Evolutionary conservation across 1,140 invertebrate species (phyloP), one percentile per base, ranked within the genome.

Genomic region (Stenopsyche tienmushanensis): DNA sequence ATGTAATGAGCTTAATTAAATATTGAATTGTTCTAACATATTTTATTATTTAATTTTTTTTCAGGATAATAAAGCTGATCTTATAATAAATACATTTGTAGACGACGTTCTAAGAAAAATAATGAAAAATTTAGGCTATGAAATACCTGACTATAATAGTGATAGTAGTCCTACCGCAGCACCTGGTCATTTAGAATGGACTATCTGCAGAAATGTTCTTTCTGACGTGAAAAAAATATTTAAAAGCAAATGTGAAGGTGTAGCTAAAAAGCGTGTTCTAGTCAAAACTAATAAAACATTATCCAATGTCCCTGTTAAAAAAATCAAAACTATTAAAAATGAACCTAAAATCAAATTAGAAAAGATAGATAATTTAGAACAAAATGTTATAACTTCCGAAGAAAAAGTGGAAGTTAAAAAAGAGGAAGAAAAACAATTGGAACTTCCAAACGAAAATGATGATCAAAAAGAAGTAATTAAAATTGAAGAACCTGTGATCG

Each of bases 81-180:
- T 98, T 50, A 85, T 93, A 52, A 94, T 98, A 68, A 89, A 94
- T 73, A 86, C 88, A 26, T 96, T 94, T 80, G 91, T 97, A 3
- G 95, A 98, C 79, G 86, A 88, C 66, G 85, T 98, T 29, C 86
- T 98, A 73, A 79, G 82, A 60, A 84, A 85, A 72, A 79, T 98
- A 1, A 88, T 92, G 82, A 85, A 89, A 73, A 82, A 86, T 53
- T 77, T 96, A 24, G 83, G 83, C 21, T 65, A 93, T 3, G 84
- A 88, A 70, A 88, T 92, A 71, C 85, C 88, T 1, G 80, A 84
- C 39, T 95, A 95, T 73, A 80, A 82, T 49, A 75, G 80, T 21
- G 74, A 82, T 7, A 74, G 80, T 1, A 91, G 94, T 82, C 88
- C 90, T 0, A 91, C 86, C 1, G 84, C 79, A 55, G 67, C 76